phyloP scores from a whole-genome alignment of 30 jellyfish, hydroid and myxozoan species.

The Aurelia aurita region DNA sequence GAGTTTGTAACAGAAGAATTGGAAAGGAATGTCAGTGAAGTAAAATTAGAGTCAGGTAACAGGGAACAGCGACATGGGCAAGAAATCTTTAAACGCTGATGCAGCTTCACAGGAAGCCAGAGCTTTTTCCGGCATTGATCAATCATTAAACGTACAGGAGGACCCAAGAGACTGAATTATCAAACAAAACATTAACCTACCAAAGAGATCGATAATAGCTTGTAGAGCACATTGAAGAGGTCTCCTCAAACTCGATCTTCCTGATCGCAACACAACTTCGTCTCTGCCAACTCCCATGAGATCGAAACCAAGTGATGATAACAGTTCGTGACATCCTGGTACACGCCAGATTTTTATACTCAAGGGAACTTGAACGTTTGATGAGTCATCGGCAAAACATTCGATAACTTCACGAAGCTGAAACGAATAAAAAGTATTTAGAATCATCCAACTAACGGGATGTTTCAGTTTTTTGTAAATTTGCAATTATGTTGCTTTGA shows the following conservation, averaged over 20 bases:
- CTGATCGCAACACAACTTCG: constrained; percentile 93
- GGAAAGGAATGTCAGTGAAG: no score
- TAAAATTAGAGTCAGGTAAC: no score
- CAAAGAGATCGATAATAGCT: constrained; percentile 89
- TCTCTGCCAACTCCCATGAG: constrained; percentile 97
- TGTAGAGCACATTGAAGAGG: constrained; percentile 98
- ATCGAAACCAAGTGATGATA: constrained; percentile 95
- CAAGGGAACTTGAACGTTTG: constrained; percentile 94
- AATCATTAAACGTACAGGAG: no score
- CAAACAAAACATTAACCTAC: constrained; percentile 24
- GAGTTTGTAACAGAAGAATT: no score
- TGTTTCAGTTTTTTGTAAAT: no score
- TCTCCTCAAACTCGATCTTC: constrained; percentile 81
- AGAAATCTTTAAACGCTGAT: no score
- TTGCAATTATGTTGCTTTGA: no score
- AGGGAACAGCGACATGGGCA: no score
- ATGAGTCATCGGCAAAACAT: constrained; percentile 79
- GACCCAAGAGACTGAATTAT: no score
- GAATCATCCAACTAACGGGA: no score
- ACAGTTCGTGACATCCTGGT: constrained; percentile 99
- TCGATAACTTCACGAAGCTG: constrained; percentile 95
- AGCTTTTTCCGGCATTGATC: no score
- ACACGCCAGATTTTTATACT: constrained; percentile 84
- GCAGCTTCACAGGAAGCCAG: no score
- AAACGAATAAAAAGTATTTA: neutral